A percentile compares a stretch with the other conserved stretches of the same genome.
These are phyloP conservation scores for Diploptera punctata DNA, from an alignment of 2,888 invertebrate genomes.

Conservation along the genomic window DNA sequence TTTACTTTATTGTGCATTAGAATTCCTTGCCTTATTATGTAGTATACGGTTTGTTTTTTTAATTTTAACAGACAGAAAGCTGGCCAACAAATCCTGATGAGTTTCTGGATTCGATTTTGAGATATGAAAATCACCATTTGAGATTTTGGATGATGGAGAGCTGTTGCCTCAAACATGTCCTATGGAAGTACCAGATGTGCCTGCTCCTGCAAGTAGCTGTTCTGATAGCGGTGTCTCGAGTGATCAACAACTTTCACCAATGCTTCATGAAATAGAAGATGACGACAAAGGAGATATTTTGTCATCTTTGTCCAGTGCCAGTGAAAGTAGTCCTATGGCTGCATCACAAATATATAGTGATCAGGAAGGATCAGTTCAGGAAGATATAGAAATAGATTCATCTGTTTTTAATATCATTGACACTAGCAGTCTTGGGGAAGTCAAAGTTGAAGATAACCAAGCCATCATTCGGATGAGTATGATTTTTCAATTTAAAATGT, in stretches of 20 bases:
- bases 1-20: background rate
- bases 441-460: slow-evolving; percentile 43
- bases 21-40: background rate
- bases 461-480: slow-evolving; percentile 43
- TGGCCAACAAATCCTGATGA: slow-evolving; percentile 64
- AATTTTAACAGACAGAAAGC: slow-evolving; percentile 55
- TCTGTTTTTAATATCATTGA: slow-evolving; percentile 40
- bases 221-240: slow-evolving; percentile 77
- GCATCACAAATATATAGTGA: slow-evolving; percentile 8
- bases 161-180: slow-evolving; percentile 17
- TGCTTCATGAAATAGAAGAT: slow-evolving; percentile 37
- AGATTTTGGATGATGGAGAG: slow-evolving; percentile 43
- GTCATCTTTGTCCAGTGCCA: slow-evolving; percentile 15
- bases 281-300: slow-evolving; percentile 30
- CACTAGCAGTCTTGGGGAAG: slow-evolving; percentile 39
- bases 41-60: background rate
- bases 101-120: slow-evolving; percentile 72
- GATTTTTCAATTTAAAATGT: too few relatives aligned
- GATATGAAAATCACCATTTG: slow-evolving; percentile 66
- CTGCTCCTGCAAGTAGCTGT: slow-evolving; percentile 52
- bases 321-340: slow-evolving; percentile 33
- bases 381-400: slow-evolving; percentile 41
- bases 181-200: slow-evolving; percentile 8
- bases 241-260: slow-evolving; percentile 53
- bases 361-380: slow-evolving; percentile 32